Evolutionary conservation across 2,888 invertebrate species (phyloP), one percentile per base, ranked within the genome.

Genomic region (Scrobipalpa atriplicella): DNA sequence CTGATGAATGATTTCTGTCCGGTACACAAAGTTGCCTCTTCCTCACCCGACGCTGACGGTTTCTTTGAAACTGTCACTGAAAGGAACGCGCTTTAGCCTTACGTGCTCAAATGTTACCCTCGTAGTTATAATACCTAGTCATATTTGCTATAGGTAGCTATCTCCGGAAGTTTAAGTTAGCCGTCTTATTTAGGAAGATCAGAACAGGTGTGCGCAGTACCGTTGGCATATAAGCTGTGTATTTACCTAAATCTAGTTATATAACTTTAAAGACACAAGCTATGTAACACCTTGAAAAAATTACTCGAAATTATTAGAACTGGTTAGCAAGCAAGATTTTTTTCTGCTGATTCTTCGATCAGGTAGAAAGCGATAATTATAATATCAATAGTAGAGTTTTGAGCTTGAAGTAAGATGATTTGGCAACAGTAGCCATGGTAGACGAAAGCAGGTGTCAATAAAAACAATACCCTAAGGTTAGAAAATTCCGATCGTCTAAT

Each of bases 1-100:
- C 91, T 91, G 73, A 92, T 92, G 72, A 92, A 92, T 1, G 92
- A 91, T 72, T 88, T 90, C 72, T 92, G 91, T 63, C 86, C 86
- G 21, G 80, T 75, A 73, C 82, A 87, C 67, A 83, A 72, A 9
- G 79, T 71, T 3, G 81, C 72, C 66, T 83, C 82, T 64, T 85
- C 78, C 38, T 79, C 85, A 66, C 76, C 80, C 8, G 85, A 78
- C 8, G 74, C 70, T 18, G 84, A 85, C 18, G 86, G 78, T 73
- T 91, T 91, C 77, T 89, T 89, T 67, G 91, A 87, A 56, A 92
- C 87, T 51, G 92, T 92, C 64, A 92, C 92, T 92, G 78, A 47
- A 86, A 60, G 41, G 47, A 66, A 60, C 21, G 60, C 16, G 29
- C 13, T 16, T 51, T 13, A 64, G 63, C 19, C 62, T 43, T 52